Evolutionary conservation across 2,113 vertebrate genomes (phyloP), one percentile per base, ranked within the genome.

Genomic region (Centropristis striata): DNA sequence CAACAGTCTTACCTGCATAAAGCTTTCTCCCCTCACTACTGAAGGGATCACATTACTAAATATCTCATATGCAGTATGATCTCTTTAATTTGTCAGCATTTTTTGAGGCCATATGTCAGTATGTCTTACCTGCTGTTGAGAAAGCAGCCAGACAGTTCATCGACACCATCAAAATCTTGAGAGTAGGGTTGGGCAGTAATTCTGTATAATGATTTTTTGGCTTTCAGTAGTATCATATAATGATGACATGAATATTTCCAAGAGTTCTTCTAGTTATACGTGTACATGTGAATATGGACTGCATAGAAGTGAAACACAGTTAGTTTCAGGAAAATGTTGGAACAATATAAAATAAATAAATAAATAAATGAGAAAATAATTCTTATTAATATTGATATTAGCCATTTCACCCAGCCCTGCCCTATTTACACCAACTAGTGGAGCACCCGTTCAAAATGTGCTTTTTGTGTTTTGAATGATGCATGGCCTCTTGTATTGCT

Each of bases 101-200:
- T 25, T 61, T 75, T 85, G 12, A 66, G 21, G 27, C 39, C 16
- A n/a, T 6, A 41, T 65, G 25, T 76, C 51, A 73, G 18, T 27
- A 13, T 44, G 53, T 83, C 69, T 21, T 20, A 50, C 10, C 47
- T 50, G 47, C 9, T 21, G 3, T 11, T 67, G 37, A 41, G 8
- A 20, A 50, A 71, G 42, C 36, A 36, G 23, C 54, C 76, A 66
- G 28, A 28, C 71, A 44, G 4, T 10, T 51, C n/a, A 15, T 47
- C 53, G 54, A 39, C 23, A 51, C 10, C 9, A 18, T 55, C 25
- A 51, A 41, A 32, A 53, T 51, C 36, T 61, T 39, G n/a, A 1
- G 21, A 25, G 36, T 14, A 14, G 14, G 10, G 20, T 44, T 42
- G 16, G 8, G 58, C 37, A 49, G 2, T 32, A 9, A 69, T 61